Evolutionary conservation across 2,888 invertebrate genomes (phyloP).

Genomic region (Eupithecia subumbrata): DNA sequence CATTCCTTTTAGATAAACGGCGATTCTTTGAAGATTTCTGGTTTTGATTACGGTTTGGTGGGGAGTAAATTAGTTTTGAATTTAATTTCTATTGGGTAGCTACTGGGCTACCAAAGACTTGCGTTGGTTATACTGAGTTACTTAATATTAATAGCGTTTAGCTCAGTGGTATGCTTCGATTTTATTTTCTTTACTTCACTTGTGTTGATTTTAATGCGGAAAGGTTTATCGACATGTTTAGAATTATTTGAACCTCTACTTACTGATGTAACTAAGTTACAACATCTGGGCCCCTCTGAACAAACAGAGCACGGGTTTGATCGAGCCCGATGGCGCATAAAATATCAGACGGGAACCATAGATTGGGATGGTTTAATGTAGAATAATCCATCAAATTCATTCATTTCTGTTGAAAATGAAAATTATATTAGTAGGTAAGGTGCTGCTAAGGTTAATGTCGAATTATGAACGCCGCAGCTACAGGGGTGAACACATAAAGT

Average conservation of each 20-base stretch:
- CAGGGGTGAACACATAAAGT: too few relatives aligned
- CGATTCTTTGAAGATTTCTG: slow-evolving; percentile 49
- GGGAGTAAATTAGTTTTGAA: slow-evolving; percentile 34
- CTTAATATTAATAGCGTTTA: too few relatives aligned
- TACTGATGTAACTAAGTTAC: slow-evolving; percentile 1
- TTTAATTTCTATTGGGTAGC: slow-evolving; percentile 21
- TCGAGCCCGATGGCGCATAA: slow-evolving; percentile 73
- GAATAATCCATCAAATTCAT: background rate
- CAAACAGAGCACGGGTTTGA: slow-evolving; percentile 66
- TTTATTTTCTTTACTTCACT: background rate
- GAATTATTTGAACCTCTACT: background rate
- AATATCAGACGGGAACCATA: slow-evolving; percentile 48
- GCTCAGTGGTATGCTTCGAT: too few relatives aligned
- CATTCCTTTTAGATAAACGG: slow-evolving; percentile 61
- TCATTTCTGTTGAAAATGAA: too few relatives aligned
- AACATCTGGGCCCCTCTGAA: slow-evolving; percentile 44
- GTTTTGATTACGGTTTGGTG: slow-evolving; percentile 45
- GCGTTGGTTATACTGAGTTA: background rate
- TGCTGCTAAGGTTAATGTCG: too few relatives aligned
- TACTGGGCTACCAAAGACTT: background rate
- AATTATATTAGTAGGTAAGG: too few relatives aligned
- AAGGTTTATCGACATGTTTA: background rate
- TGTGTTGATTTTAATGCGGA: background rate
- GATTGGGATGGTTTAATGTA: slow-evolving; percentile 18
- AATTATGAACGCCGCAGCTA: too few relatives aligned